These are phyloP conservation scores for Dasypolia templi DNA, from an alignment of 2,888 invertebrate species.

Conservation along the genomic window DNA sequence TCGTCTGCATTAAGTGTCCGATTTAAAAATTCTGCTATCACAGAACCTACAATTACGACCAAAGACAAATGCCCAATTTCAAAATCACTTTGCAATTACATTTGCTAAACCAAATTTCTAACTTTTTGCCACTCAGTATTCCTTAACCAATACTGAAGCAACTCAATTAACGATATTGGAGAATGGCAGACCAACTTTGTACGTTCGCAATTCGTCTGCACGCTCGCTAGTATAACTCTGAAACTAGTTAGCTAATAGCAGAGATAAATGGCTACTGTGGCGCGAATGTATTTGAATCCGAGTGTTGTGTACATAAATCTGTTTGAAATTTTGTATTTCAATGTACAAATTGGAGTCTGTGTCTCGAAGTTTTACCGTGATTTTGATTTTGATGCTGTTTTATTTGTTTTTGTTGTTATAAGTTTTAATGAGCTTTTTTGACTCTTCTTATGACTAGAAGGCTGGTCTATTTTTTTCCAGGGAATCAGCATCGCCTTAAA, in stretches of 20 bases:
- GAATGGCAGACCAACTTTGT: slow-evolving; percentile 65
- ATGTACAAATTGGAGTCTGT: slow-evolving; percentile 34
- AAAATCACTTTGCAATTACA: slow-evolving; percentile 24
- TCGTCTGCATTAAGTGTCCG: not conserved
- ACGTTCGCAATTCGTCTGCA: slow-evolving; percentile 64
- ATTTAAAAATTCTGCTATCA: not conserved
- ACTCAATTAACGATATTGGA: slow-evolving; percentile 74
- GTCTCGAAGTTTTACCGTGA: slow-evolving; percentile 21
- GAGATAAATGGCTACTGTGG: slow-evolving; percentile 72
- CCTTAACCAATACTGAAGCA: slow-evolving; percentile 62
- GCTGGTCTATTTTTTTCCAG: no score
- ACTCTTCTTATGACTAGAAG: no score
- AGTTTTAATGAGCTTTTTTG: not conserved
- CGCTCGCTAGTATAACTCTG: slow-evolving; percentile 58
- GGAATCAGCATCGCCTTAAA: no score
- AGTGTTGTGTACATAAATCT: slow-evolving; percentile 59
- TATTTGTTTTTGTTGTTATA: not conserved
- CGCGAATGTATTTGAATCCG: slow-evolving; percentile 62
- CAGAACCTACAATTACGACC: not conserved
- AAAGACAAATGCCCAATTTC: not conserved
- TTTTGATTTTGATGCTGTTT: slow-evolving; percentile 21
- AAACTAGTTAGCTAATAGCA: slow-evolving; percentile 77
- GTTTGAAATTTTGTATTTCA: slow-evolving; percentile 55
- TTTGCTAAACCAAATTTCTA: slow-evolving; percentile 22
- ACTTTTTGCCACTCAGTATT: slow-evolving; percentile 55